Base-by-base conservation (phyloP, 2,113 vertebrate species). In the Ptilonorhynchus violaceus region DNA sequence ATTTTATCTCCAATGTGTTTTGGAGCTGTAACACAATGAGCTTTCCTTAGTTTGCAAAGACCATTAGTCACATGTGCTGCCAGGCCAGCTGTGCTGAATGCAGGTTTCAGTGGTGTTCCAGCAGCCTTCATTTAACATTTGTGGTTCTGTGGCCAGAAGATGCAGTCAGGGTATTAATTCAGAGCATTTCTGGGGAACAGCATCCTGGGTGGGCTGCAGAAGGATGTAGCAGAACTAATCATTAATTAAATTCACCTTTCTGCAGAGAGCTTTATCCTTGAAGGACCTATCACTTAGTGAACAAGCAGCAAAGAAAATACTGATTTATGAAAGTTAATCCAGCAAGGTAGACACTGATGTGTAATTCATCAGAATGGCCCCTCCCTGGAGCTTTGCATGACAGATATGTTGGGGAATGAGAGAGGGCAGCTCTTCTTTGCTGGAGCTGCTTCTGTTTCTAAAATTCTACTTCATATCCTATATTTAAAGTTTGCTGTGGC, bases 111-210 rank as follows among this genome's bases (percentile, higher is more conserved):
- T 24, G 33, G 49, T 35, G 46, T 84, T 92, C 47, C 52, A 84
- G 56, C 31, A 88, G 77, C 44, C 46, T 84, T 80, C 69, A 49
- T 68, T 70, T 75, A 78, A 81, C 17, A 33, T 74, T 66, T 12
- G 5, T 60, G 93, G 76, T 87, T 95, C 89, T 91, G 84, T 60
- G 91, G 89, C 56, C 84, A 92, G 88, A 92, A 93, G 75, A 92
- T 44, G n/a, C 81, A 77, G 64, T 77, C 68, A 82, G 64, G 22
- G 22, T 81, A 74, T 89, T 93, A 77, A 96, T 74, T 70, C 52
- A 74, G 60, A 75, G 66, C 52, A 81, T 78, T 93, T 96, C 68
- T 93, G 59, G 47, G 52, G 16, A 84, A 50, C 68, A 74, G 56
- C 85, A 63, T 63, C 42, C 68, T 91, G 76, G 80, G 91, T 89